A percentile compares a stretch with the other conserved stretches of the same genome.
phyloP scores from a whole-genome alignment of 2,113 vertebrate species.

The Myotis davidii region DNA sequence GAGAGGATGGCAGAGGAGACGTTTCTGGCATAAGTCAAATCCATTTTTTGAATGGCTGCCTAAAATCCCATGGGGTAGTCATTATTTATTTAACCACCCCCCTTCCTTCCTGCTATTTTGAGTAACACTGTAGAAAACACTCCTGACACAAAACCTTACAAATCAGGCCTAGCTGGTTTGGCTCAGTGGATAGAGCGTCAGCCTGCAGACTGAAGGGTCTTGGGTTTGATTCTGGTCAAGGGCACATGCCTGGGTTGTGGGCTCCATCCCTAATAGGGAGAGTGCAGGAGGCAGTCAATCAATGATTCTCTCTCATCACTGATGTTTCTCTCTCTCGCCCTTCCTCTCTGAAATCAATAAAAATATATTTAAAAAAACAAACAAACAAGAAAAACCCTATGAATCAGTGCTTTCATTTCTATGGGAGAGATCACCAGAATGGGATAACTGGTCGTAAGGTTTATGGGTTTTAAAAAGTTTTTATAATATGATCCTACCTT shows the following conservation, averaged over 20 bases:
- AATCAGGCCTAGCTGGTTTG: not conserved
- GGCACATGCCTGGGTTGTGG: no score
- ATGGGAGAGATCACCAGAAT: not conserved
- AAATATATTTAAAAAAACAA: no score
- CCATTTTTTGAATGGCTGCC: not conserved
- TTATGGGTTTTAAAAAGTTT: not conserved
- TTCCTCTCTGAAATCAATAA: no score
- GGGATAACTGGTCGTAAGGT: not conserved
- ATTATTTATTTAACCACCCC: not conserved
- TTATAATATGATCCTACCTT: not conserved
- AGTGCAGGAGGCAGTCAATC: no score
- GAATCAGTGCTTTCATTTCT: not conserved
- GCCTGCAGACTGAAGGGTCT: no score
- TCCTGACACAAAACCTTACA: not conserved
- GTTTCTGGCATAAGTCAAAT: not conserved
- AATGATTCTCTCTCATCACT: no score
- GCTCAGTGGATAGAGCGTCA: no score
- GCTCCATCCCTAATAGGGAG: no score
- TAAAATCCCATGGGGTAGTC: not conserved
- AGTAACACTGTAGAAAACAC: slow-evolving; percentile 25
- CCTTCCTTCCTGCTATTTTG: not conserved
- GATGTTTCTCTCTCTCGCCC: no score
- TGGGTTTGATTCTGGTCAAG: no score
- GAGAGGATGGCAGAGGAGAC: not conserved
- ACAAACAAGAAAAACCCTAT: not conserved